These are phyloP conservation scores for Gymnoscopelus microlampas DNA, from an alignment of 2,797 vertebrate species.

Conservation along the genomic window DNA sequence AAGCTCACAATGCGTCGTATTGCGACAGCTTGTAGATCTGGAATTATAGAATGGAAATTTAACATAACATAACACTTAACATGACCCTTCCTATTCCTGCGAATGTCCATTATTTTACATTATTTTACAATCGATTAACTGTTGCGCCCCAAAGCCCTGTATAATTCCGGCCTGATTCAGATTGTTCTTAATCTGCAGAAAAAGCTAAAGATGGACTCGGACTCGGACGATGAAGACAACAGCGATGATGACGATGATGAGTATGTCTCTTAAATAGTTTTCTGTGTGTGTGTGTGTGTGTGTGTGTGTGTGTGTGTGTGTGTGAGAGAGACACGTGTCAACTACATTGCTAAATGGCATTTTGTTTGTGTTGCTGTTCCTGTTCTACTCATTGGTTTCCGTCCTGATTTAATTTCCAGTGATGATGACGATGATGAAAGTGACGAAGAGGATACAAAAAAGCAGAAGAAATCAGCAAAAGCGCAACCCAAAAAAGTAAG, in stretches of 20 bases:
- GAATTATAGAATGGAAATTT: too few relatives aligned
- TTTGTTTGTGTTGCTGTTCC: neutral
- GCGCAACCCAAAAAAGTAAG: slow-evolving; percentile 67
- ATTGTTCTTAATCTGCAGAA: slow-evolving; percentile 64
- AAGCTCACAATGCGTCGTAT: too few relatives aligned
- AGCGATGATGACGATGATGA: slow-evolving; percentile 76
- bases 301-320: too few relatives aligned
- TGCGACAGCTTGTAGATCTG: too few relatives aligned
- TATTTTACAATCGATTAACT: too few relatives aligned
- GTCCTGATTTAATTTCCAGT: slow-evolving; percentile 10
- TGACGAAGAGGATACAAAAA: slow-evolving; percentile 70
- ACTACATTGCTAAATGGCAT: neutral
- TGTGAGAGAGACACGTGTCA: too few relatives aligned
- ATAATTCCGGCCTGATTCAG: too few relatives aligned
- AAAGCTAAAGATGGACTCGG: slow-evolving; percentile 83
- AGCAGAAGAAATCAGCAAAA: slow-evolving; percentile 64
- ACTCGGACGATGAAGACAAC: slow-evolving; percentile 73
- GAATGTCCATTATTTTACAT: too few relatives aligned
- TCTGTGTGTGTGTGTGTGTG: too few relatives aligned
- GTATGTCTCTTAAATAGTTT: slow-evolving; percentile 48
- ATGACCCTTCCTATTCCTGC: too few relatives aligned
- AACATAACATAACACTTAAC: too few relatives aligned
- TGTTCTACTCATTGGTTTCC: neutral
- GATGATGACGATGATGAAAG: slow-evolving; percentile 76
- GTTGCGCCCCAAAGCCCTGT: too few relatives aligned